These are phyloP conservation scores for Zenarchopterus dispar DNA, from an alignment of 2,797 vertebrate genomes.

Conservation along the genomic window DNA sequence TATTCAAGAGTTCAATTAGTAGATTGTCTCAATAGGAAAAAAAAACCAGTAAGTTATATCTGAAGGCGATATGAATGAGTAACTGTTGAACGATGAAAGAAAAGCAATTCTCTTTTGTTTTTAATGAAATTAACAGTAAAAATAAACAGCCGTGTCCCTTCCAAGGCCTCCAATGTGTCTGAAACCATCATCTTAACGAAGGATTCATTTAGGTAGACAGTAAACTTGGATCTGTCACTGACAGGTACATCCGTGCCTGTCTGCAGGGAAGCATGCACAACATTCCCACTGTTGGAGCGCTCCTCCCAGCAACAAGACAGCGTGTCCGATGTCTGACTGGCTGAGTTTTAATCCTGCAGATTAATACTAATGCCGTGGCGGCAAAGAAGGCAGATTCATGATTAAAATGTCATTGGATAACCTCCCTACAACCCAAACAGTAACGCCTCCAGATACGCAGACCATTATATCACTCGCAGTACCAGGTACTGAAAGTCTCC, in stretches of 20 bases:
- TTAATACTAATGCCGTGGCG: constrained; percentile 72
- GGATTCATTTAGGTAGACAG: constrained; percentile 37
- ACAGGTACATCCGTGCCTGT: constrained; percentile 48
- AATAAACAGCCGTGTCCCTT: constrained; percentile 12
- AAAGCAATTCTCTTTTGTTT: too few relatives aligned
- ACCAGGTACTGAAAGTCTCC: constrained; percentile 72
- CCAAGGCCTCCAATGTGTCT: constrained; percentile 11
- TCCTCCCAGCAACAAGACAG: constrained; percentile 55
- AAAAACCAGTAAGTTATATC: constrained; percentile 1
- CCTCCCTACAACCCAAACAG: constrained; percentile 76
- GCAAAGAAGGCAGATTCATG: constrained; percentile 77
- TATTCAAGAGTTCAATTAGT: neutral
- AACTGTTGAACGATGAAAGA: too few relatives aligned
- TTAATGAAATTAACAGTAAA: neutral
- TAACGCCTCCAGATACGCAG: constrained; percentile 65
- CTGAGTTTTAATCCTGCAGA: constrained; percentile 77
- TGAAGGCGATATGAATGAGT: neutral
- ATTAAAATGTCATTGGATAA: constrained; percentile 83
- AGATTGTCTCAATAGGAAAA: neutral
- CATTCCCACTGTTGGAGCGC: constrained; percentile 34
- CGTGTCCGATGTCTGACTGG: constrained; percentile 66
- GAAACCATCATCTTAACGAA: constrained; percentile 34
- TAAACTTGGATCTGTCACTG: constrained; percentile 44
- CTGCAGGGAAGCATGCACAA: constrained; percentile 21
- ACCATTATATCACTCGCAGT: constrained; percentile 67